Evolutionary conservation across 1,140 invertebrate genomes (phyloP).

Genomic region (Cydia amplana): DNA sequence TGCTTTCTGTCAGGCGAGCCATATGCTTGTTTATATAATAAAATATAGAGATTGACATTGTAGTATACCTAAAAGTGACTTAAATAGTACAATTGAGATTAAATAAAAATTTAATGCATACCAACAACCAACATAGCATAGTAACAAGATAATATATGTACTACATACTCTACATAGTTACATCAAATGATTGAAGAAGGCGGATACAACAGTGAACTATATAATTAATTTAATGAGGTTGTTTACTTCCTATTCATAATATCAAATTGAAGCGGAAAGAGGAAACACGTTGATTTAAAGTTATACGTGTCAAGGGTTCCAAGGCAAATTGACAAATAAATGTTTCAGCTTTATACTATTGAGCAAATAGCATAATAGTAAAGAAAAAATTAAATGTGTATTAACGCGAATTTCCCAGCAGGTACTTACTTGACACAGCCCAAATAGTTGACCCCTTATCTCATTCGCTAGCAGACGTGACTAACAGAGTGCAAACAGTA

Average conservation of each 20-base stretch:
- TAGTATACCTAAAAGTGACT: too few relatives aligned
- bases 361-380: neutral
- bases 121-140: neutral
- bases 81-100: too few relatives aligned
- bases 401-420: too few relatives aligned
- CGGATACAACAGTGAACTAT: neutral
- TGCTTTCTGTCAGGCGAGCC: too few relatives aligned
- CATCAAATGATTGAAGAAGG: slow-evolving; percentile 19
- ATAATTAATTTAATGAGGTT: slow-evolving; percentile 14
- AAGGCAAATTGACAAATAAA: neutral
- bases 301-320: neutral
- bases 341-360: neutral
- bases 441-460: too few relatives aligned
- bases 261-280: slow-evolving; percentile 19
- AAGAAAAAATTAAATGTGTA: too few relatives aligned
- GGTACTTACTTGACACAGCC: too few relatives aligned
- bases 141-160: neutral
- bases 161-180: neutral
- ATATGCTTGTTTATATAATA: too few relatives aligned
- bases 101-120: neutral
- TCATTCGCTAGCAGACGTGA: too few relatives aligned
- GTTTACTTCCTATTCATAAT: slow-evolving; percentile 30
- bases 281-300: slow-evolving; percentile 17
- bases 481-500: too few relatives aligned
- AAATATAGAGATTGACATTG: too few relatives aligned